A percentile compares a stretch with the other conserved stretches of the same genome.
Conservation (phyloP, 2,888 invertebrate species). For the Sinohyriopsis cumingii region DNA sequence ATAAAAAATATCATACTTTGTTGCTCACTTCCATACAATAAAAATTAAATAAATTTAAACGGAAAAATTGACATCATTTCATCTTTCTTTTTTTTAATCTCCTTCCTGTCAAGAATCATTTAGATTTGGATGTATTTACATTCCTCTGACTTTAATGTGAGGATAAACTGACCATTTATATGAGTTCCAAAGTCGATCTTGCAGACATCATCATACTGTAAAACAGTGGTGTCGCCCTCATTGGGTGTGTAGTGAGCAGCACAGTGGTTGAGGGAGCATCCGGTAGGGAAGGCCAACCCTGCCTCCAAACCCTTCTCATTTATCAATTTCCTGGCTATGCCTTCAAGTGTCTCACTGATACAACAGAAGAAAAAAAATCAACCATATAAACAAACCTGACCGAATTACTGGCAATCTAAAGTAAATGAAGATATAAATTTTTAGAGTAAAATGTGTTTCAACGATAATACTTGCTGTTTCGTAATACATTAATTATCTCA, state of each 20-base stretch:
- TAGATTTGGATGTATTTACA: background rate
- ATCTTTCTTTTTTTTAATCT: too few relatives aligned
- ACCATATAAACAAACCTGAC: background rate
- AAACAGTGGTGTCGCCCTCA: slow-evolving; percentile 95
- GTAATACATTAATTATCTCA: too few relatives aligned
- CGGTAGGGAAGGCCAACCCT: slow-evolving; percentile 91
- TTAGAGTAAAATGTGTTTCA: too few relatives aligned
- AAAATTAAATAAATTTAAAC: too few relatives aligned
- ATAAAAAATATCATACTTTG: too few relatives aligned
- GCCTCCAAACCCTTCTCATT: slow-evolving; percentile 96
- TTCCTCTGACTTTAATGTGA: background rate
- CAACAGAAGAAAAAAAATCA: background rate
- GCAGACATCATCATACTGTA: slow-evolving; percentile 96
- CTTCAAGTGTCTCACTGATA: slow-evolving; percentile 88
- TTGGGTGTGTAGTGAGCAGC: slow-evolving; percentile 99
- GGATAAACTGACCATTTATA: slow-evolving; percentile 82
- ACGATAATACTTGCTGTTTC: too few relatives aligned
- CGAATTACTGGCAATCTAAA: too few relatives aligned
- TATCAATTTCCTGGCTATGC: slow-evolving; percentile 91
- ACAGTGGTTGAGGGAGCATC: slow-evolving; percentile 98
- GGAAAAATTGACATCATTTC: too few relatives aligned
- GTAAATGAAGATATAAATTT: too few relatives aligned
- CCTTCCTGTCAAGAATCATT: too few relatives aligned
- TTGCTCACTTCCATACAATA: too few relatives aligned
- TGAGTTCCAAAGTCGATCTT: slow-evolving; percentile 99